These are phyloP conservation scores for Mylabris phalerata DNA, from an alignment of 1,140 invertebrate genomes.

Conservation along the genomic window DNA sequence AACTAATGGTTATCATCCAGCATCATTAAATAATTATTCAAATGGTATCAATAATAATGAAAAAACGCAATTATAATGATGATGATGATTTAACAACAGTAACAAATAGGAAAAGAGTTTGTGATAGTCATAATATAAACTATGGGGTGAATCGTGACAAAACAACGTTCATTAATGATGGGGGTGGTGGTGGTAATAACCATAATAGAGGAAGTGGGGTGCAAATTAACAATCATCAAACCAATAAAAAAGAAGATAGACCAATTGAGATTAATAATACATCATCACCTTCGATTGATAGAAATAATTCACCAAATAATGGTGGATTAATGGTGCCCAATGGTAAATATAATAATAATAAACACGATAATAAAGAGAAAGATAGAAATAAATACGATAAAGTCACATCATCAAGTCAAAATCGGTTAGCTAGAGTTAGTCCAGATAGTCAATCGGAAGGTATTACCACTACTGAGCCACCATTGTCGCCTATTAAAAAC, in stretches of 20 bases:
- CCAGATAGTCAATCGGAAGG: conserved; percentile 40
- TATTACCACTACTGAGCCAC: conserved; percentile 1
- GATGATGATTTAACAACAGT: conserved; percentile 17
- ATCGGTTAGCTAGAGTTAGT: conserved; percentile 32
- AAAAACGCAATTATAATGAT: conserved; percentile 34
- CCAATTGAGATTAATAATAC: too few species aligned
- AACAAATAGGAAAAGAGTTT: conserved; percentile 17
- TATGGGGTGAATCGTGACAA: conserved; percentile 25
- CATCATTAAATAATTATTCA: conserved; percentile 21
- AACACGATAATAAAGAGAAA: conserved; percentile 22
- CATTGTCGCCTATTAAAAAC: not conserved
- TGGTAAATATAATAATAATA: conserved; percentile 13
- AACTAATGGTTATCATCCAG: conserved; percentile 24
- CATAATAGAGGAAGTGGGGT: not conserved
- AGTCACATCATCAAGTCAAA: conserved; percentile 28
- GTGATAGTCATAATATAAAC: conserved; percentile 31
- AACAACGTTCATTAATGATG: conserved; percentile 14
- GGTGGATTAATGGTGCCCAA: conserved; percentile 1
- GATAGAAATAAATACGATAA: conserved; percentile 32
- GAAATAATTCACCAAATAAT: not conserved
- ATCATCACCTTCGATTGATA: not conserved
- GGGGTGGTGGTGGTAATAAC: not conserved
- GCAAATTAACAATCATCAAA: too few species aligned
- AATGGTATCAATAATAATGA: conserved; percentile 12
- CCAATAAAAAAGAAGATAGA: too few species aligned